phyloP scores from a whole-genome alignment of 2,797 vertebrate genomes.

The Serranus cabrilla region DNA sequence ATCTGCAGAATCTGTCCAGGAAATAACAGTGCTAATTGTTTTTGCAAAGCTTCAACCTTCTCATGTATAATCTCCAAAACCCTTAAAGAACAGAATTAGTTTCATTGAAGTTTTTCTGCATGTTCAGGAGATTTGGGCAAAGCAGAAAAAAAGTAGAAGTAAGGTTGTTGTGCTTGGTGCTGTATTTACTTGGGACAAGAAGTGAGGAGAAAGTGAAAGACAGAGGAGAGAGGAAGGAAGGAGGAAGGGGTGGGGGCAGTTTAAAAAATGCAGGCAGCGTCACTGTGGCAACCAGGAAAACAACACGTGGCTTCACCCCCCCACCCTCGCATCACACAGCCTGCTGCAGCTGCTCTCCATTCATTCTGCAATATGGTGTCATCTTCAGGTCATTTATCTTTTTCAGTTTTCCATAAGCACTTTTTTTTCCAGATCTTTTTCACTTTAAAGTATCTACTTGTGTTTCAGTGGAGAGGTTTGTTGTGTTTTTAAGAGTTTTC shows the following conservation, averaged over 20 bases:
- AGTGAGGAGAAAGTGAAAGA: conserved; percentile 18
- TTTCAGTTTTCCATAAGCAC: background rate
- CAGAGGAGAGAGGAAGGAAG: conserved; percentile 7
- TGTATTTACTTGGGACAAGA: background rate
- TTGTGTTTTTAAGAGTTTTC: background rate
- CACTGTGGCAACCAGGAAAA: conserved; percentile 58
- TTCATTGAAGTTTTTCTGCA: background rate
- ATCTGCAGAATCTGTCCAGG: conserved; percentile 31
- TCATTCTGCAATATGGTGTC: conserved; percentile 16
- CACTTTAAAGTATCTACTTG: background rate
- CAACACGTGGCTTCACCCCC: conserved; percentile 45
- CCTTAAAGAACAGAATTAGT: background rate
- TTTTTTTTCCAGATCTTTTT: background rate
- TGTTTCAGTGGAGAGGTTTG: background rate
- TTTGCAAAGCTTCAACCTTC: conserved; percentile 3
- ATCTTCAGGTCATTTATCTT: background rate
- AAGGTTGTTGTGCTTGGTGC: background rate
- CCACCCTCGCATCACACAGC: background rate
- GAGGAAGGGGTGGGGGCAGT: conserved; percentile 17
- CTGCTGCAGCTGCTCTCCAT: conserved; percentile 28
- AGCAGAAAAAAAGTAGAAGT: background rate
- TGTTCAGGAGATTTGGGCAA: background rate
- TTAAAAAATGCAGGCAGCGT: conserved; percentile 67
- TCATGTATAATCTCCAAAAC: background rate
- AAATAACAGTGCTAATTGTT: conserved; percentile 11